These are phyloP conservation scores for Rapana venosa DNA, from an alignment of 2,888 invertebrate genomes.

Conservation along the genomic window DNA sequence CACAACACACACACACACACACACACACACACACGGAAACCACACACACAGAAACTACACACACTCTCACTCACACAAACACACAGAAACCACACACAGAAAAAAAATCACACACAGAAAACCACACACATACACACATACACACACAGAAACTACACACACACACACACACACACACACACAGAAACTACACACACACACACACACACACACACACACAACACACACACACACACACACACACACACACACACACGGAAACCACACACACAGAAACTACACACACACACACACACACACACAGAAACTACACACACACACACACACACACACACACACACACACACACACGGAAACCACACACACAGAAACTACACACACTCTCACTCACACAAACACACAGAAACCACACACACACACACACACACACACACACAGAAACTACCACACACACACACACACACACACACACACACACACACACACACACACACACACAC, in stretches of 20 bases:
- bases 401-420: conserved; percentile 1
- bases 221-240: too few relatives aligned
- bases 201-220: neutral
- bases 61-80: conserved; percentile 16
- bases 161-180: neutral
- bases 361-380: neutral
- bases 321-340: neutral
- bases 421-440: neutral
- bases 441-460: conserved; percentile 5
- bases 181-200: conserved; percentile 17
- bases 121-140: neutral
- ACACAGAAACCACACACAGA: conserved; percentile 10
- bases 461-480: conserved; percentile 1
- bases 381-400: neutral
- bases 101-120: neutral
- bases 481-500: conserved; percentile 8
- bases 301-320: neutral
- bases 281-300: too few relatives aligned
- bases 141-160: neutral
- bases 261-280: too few relatives aligned
- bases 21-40: conserved; percentile 1
- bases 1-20: conserved; percentile 6
- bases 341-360: neutral
- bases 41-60: neutral
- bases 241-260: too few relatives aligned